Base-by-base conservation (phyloP, 2,888 invertebrate genomes). In the Ochlodes sylvanus region DNA sequence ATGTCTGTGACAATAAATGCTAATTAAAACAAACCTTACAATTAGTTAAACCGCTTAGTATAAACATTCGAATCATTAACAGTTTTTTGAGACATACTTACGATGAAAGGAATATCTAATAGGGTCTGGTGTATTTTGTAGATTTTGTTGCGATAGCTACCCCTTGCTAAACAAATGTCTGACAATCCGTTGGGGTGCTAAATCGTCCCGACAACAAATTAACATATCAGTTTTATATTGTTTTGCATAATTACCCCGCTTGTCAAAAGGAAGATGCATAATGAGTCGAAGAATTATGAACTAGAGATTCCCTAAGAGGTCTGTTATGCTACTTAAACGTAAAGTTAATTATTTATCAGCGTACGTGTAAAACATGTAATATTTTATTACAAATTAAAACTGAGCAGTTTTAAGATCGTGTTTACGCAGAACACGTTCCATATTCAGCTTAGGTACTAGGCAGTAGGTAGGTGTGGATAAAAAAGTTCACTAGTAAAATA, bases 151-250 rank as follows among this genome's bases (percentile, higher is more conserved):
- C 76, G 88, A 88, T 86, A 88, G 76, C 76, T 73, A 75, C 80
- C 87, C 90, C 86, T 79, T 75, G 71, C 77, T 84, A 82, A 82
- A 82, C 85, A 87, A 89, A 87, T 88, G 87, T 85, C 77, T 72
- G 69, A 71, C 74, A 77, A 80, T 83, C 77, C 74, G 72, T 55
- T 71, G 72, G 86, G 92, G 90, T 84, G 91, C 89, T 92, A 90
- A 93, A 92, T 92, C 90, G 92, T 87, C 88, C 86, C 75, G 77
- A 76, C 80, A 79, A 80, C 79, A 69, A 77, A 91, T 92, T 92
- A 88, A 87, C 92, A 92, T 92, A 90, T 87, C 84, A 80, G 81
- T 85, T 85, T 83, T 85, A 85, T 85, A 86, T 85, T 83, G 80
- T 85, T 90, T 89, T 86, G 82, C 88, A 89, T 90, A 89, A 88